Conservation (phyloP, 2,113 vertebrate species). For the Poeciliopsis occidentalis region DNA sequence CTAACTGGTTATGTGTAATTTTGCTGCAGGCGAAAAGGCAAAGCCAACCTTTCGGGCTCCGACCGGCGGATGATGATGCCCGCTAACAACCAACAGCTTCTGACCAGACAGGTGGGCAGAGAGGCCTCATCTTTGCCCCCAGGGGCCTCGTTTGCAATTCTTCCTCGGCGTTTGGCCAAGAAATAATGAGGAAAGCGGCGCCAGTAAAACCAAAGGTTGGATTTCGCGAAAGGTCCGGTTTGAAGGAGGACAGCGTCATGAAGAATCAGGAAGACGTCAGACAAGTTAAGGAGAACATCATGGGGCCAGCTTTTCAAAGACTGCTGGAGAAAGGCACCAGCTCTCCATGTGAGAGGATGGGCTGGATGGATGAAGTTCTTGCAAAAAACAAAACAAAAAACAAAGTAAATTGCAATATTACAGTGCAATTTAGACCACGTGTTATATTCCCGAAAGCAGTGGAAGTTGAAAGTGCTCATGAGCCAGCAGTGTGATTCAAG, state of each 20-base stretch:
- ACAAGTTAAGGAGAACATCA: neutral
- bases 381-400: too few species aligned
- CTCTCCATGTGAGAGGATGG: too few species aligned
- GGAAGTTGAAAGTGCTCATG: neutral
- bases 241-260: neutral
- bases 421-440: too few species aligned
- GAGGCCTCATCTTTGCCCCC: neutral
- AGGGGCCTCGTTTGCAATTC: neutral
- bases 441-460: neutral
- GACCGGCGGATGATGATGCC: slow-evolving; percentile 5
- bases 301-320: too few species aligned
- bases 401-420: too few species aligned
- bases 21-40: neutral
- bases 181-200: slow-evolving; percentile 17
- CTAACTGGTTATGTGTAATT: slow-evolving; percentile 2
- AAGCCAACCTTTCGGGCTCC: slow-evolving; percentile 2
- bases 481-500: too few species aligned
- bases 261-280: neutral
- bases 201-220: neutral
- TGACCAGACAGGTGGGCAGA: slow-evolving; percentile 28
- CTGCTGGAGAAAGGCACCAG: too few species aligned
- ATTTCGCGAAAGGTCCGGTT: neutral
- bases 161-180: slow-evolving; percentile 6
- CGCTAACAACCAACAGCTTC: slow-evolving; percentile 8
- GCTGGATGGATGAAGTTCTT: too few species aligned